These are phyloP conservation scores for Diarsia brunnea DNA, from an alignment of 2,888 invertebrate genomes.

Conservation along the genomic window DNA sequence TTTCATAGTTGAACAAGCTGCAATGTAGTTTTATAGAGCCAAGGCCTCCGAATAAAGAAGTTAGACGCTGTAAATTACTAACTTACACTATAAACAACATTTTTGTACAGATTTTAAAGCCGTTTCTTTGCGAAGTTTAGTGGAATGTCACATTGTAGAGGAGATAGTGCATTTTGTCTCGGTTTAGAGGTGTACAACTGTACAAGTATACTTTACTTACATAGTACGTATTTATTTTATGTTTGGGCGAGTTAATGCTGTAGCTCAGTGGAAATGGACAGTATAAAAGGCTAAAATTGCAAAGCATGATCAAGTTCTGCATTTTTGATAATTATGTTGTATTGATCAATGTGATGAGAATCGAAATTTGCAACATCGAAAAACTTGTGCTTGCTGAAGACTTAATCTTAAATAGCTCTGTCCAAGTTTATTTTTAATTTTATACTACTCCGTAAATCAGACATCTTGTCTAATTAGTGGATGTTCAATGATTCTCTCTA, in stretches of 20 bases:
- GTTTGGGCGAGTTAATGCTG: background rate
- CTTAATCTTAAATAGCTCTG: too few species aligned
- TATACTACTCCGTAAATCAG: too few species aligned
- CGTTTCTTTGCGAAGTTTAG: constrained; percentile 36
- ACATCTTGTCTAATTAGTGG: too few species aligned
- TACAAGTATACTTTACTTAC: background rate
- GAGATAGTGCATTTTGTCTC: constrained; percentile 16
- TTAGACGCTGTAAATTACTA: constrained; percentile 50
- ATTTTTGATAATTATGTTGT: too few species aligned
- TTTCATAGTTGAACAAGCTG: constrained; percentile 31
- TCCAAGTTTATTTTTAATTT: too few species aligned
- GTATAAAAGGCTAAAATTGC: too few species aligned
- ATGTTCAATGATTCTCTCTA: too few species aligned
- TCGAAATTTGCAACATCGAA: too few species aligned
- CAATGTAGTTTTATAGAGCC: constrained; percentile 42
- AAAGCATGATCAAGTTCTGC: too few species aligned
- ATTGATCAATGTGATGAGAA: too few species aligned
- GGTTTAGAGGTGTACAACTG: constrained; percentile 14
- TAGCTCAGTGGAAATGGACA: too few species aligned
- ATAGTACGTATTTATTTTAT: background rate
- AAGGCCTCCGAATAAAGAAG: constrained; percentile 42
- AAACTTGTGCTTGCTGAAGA: too few species aligned
- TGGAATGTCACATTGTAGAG: constrained; percentile 41
- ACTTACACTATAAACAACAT: constrained; percentile 49
- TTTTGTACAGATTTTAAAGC: constrained; percentile 50